Base-by-base conservation (phyloP, 2,888 invertebrate species). In the Zaprionus bogoriensis region DNA sequence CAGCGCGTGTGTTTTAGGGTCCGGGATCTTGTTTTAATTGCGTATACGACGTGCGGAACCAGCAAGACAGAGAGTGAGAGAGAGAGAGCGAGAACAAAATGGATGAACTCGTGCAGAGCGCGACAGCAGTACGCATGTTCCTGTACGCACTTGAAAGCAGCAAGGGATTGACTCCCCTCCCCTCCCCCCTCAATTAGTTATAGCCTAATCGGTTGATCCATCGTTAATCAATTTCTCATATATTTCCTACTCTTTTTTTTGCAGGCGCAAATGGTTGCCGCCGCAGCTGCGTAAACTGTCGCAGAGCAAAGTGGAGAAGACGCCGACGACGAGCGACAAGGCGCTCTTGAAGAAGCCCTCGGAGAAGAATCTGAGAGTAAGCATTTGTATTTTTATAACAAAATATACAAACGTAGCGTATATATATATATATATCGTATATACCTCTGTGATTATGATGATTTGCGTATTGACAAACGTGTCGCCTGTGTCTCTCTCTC, bases 211-310 rank as follows among this genome's bases (percentile, higher is more conserved):
- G 14, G 32, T 36, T 36, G 17, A 27, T 5, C 25, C n/a, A 27
- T 23, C 22, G 12, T 50, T 39, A 25, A 32, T 28, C 39, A 42
- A 25, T 10, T 41, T 48, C 9, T 12, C 22, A 44, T 22, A 7
- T 14, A 5, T 12, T 10, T 30, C 23, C 14, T n/a, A n/a, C n/a
- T 27, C 3, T n/a, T 3, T 23, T 0, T n/a, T 17, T 84, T 74
- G 10, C 91, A 96, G 96, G 91, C 94, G 96, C 89, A 97, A 97
- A 94, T 97, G 98, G 96, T 92, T 98, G 90, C 95, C 97, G 67
- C 96, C 95, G 90, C 94, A 96, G 48, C 93, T 98, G 63, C 93
- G 97, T 77, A 98, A 98, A 91, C 93, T 96, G 77, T 97, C 97
- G 77, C 96, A 97, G 91, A 95, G 95, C 79, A 97, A 97, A 92